These are phyloP conservation scores for Drosophila tropicalis DNA, from an alignment of 1,140 invertebrate species.

Conservation along the genomic window DNA sequence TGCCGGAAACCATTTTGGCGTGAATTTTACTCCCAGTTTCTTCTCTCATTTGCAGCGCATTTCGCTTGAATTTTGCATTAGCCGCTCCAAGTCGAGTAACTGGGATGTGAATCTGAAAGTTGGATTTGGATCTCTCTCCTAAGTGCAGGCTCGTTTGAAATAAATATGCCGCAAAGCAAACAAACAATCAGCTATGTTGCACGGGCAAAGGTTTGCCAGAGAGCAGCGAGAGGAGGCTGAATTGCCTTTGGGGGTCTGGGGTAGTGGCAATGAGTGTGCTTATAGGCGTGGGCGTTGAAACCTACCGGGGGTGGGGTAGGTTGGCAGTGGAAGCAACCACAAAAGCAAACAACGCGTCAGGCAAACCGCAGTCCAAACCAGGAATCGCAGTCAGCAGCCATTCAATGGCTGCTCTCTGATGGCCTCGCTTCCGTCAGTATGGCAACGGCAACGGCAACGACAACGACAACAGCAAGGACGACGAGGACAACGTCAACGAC, in stretches of 20 bases:
- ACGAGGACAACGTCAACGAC: constrained; percentile 54
- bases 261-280: constrained; percentile 24
- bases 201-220: constrained; percentile 34
- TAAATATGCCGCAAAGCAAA: constrained; percentile 81
- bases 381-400: constrained; percentile 35
- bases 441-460: constrained; percentile 70
- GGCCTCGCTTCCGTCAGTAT: constrained; percentile 64
- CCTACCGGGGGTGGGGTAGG: not conserved
- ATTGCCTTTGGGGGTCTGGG: constrained; percentile 1
- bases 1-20: constrained; percentile 80
- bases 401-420: constrained; percentile 70
- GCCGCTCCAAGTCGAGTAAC: constrained; percentile 21
- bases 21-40: constrained; percentile 53
- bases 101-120: constrained; percentile 8
- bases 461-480: constrained; percentile 38
- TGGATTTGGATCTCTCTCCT: constrained; percentile 29
- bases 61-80: constrained; percentile 80
- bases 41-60: constrained; percentile 75
- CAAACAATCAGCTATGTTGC: constrained; percentile 61
- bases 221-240: too few species aligned
- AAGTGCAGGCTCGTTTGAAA: constrained; percentile 79
- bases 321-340: constrained; percentile 18
- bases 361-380: constrained; percentile 66
- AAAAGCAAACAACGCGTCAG: constrained; percentile 73
- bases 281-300: not conserved